Percentiles rank a stretch among this genome's conserved stretches.
Conservation (phyloP, 1,140 invertebrate genomes). For the Pantala flavescens region DNA sequence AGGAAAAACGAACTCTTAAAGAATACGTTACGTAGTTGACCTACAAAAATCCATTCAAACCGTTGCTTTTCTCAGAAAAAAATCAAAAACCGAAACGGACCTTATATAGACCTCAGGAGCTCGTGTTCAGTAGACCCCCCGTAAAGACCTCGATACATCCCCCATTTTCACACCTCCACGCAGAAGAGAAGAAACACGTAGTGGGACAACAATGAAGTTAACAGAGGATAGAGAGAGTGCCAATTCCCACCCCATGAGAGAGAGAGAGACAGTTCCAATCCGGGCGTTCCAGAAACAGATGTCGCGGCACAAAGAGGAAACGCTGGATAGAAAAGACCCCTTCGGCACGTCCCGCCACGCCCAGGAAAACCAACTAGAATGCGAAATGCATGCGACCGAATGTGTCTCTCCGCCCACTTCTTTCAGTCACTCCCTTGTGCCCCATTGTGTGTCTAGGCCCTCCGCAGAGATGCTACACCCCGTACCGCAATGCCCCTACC, state of each 20-base stretch:
- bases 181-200: no score
- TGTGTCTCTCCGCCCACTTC: not conserved
- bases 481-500: not conserved
- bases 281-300: not conserved
- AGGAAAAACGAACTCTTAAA: no score
- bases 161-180: no score
- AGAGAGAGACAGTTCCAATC: not conserved
- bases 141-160: no score
- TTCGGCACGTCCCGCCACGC: not conserved
- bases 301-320: not conserved
- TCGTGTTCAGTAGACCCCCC: no score
- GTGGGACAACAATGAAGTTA: no score
- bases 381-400: not conserved
- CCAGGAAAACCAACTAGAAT: conserved; percentile 1
- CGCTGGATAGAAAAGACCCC: not conserved
- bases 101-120: no score
- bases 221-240: no score
- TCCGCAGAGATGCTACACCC: not conserved
- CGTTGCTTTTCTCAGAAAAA: no score
- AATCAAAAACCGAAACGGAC: no score
- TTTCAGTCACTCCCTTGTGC: not conserved
- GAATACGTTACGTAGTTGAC: no score
- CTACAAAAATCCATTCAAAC: no score
- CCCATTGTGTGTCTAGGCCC: not conserved
- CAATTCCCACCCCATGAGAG: not conserved